A percentile compares a stretch with the other conserved stretches of the same genome.
phyloP scores from a whole-genome alignment of 1,140 invertebrate genomes.

The Triops cancriformis region DNA sequence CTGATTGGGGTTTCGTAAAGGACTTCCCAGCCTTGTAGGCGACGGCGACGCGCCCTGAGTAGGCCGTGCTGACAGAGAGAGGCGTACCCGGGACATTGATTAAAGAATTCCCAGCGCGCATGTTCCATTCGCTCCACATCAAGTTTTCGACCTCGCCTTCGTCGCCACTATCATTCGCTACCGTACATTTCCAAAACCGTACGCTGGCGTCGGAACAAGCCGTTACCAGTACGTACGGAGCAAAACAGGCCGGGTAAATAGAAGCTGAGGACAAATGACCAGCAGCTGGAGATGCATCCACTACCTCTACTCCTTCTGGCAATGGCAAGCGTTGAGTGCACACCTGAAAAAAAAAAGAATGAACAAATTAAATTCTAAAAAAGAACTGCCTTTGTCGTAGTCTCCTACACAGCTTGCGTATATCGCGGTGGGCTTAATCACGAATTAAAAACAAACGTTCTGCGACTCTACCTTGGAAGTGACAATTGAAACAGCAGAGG shows the following conservation, averaged over 20 bases:
- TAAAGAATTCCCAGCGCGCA: slow-evolving; percentile 39
- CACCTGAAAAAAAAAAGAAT: slow-evolving; percentile 42
- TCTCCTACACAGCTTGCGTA: no score
- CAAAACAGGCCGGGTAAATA: slow-evolving; percentile 95
- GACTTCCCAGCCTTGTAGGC: slow-evolving; percentile 84
- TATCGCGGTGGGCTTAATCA: no score
- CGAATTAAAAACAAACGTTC: background rate
- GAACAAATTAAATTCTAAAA: background rate
- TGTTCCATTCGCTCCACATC: slow-evolving; percentile 80
- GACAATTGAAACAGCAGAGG: background rate
- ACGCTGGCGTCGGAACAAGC: slow-evolving; percentile 82
- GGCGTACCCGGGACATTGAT: slow-evolving; percentile 41
- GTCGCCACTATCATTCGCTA: slow-evolving; percentile 43
- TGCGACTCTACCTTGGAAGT: slow-evolving; percentile 1
- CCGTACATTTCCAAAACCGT: slow-evolving; percentile 72
- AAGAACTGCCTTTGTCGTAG: no score
- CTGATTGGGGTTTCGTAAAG: slow-evolving; percentile 58
- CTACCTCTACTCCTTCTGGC: slow-evolving; percentile 80
- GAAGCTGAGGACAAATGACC: slow-evolving; percentile 89
- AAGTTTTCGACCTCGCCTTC: slow-evolving; percentile 37
- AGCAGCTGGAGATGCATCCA: slow-evolving; percentile 84
- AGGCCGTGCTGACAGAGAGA: slow-evolving; percentile 89
- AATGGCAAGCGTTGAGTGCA: slow-evolving; percentile 75
- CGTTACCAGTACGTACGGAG: slow-evolving; percentile 89
- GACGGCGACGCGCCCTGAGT: slow-evolving; percentile 91